phyloP scores from a whole-genome alignment of 2,113 vertebrate genomes.

The Sprattus sprattus region DNA sequence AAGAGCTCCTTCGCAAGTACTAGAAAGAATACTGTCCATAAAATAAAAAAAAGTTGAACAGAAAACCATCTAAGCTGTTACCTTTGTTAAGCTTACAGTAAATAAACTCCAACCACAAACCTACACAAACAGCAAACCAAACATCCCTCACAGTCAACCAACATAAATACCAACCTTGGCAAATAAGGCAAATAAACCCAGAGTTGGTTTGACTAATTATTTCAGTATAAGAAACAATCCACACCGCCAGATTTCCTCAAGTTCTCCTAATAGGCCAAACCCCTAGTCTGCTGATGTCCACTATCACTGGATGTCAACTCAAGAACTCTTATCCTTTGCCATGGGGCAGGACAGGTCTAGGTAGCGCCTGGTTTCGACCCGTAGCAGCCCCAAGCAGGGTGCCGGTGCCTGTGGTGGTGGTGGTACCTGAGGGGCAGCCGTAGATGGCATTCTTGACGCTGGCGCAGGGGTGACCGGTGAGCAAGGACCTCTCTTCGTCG shows the following conservation, averaged over 20 bases:
- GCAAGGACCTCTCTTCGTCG: slow-evolving; percentile 70
- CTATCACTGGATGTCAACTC: not conserved
- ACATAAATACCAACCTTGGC: not conserved
- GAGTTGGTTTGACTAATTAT: not conserved
- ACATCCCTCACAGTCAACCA: not conserved
- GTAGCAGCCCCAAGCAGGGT: not conserved
- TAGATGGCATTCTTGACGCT: slow-evolving; percentile 50
- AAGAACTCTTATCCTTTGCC: not conserved
- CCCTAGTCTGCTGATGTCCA: not conserved
- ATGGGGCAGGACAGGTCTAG: not conserved
- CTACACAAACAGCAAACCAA: not conserved
- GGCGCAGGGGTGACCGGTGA: slow-evolving; percentile 61
- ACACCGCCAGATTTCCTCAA: not conserved
- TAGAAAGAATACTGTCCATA: not conserved
- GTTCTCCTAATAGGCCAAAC: not conserved
- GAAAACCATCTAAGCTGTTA: not conserved
- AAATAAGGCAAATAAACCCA: not conserved
- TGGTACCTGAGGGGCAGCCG: slow-evolving; percentile 22
- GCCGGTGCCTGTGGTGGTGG: slow-evolving; percentile 13
- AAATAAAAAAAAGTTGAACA: not conserved
- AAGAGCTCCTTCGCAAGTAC: not conserved
- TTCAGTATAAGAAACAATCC: not conserved
- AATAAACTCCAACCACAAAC: not conserved
- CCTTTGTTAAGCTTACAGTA: not conserved
- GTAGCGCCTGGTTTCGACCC: not conserved